Conservation (phyloP, 2,888 invertebrate species). For the Dynastes maya region DNA sequence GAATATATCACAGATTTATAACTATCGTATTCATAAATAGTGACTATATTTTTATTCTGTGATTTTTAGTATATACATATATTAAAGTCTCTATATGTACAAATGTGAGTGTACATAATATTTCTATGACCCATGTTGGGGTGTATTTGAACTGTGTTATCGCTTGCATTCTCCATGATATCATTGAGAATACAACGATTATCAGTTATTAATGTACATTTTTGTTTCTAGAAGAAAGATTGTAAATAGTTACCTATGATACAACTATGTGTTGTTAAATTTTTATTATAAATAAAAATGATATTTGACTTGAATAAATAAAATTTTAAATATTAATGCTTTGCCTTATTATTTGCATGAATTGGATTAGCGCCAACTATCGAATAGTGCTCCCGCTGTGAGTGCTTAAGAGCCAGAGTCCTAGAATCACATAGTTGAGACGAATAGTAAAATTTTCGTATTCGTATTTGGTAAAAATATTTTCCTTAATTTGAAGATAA, state of each 20-base stretch:
- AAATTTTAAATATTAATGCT: constrained; percentile 47
- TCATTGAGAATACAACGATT: constrained; percentile 7
- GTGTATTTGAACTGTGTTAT: constrained; percentile 40
- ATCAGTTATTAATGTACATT: constrained; percentile 42
- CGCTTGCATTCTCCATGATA: background rate
- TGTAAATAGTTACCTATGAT: constrained; percentile 69
- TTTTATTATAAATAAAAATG: constrained; percentile 62
- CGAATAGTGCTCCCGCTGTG: too few relatives aligned
- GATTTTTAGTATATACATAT: constrained; percentile 66
- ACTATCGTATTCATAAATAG: constrained; percentile 57
- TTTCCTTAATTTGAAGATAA: too few relatives aligned
- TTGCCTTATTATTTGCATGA: constrained; percentile 20
- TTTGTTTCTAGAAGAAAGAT: constrained; percentile 54
- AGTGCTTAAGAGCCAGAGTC: too few relatives aligned
- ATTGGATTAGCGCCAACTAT: too few relatives aligned
- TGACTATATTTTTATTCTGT: constrained; percentile 68
- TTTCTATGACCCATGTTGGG: constrained; percentile 47
- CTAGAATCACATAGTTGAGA: too few relatives aligned
- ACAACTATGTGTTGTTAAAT: constrained; percentile 67
- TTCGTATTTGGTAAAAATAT: too few relatives aligned
- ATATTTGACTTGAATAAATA: constrained; percentile 53
- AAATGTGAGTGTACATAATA: constrained; percentile 60
- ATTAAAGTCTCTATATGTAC: constrained; percentile 56
- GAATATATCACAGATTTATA: constrained; percentile 47
- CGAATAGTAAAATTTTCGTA: too few relatives aligned